Percentiles rank a stretch among this genome's conserved stretches.
Evolutionary conservation across 2,797 vertebrate species (phyloP).

Genomic region (Micropoecilia bifurca): DNA sequence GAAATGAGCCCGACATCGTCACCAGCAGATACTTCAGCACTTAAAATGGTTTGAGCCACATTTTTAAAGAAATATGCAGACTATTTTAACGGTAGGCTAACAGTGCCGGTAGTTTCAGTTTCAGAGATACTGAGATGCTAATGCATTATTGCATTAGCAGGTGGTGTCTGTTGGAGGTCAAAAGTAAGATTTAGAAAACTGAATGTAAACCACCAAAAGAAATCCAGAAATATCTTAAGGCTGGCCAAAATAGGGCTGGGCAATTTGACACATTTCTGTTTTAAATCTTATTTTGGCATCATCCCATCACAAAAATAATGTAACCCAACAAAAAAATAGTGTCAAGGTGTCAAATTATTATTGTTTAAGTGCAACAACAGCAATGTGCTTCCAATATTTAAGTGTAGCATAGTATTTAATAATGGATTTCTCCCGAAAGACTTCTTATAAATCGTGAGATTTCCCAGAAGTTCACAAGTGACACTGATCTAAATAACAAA

Average conservation of each 20-base stretch:
- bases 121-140: too few species aligned
- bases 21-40: not conserved
- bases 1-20: not conserved
- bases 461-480: not conserved
- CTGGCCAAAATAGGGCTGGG: not conserved
- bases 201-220: not conserved
- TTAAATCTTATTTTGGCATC: not conserved
- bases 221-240: not conserved
- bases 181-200: not conserved
- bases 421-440: not conserved
- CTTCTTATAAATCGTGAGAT: not conserved
- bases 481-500: not conserved
- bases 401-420: not conserved
- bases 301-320: not conserved
- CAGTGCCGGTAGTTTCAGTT: not conserved
- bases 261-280: not conserved
- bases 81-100: not conserved
- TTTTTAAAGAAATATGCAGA: not conserved
- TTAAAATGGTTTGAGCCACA: not conserved
- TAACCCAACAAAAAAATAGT: not conserved
- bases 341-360: not conserved
- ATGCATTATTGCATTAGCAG: not conserved
- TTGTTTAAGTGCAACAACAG: not conserved
- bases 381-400: not conserved
- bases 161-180: not conserved